These are phyloP conservation scores for Psammodynastes pulverulentus DNA, from an alignment of 2,113 vertebrate species.

Conservation along the genomic window DNA sequence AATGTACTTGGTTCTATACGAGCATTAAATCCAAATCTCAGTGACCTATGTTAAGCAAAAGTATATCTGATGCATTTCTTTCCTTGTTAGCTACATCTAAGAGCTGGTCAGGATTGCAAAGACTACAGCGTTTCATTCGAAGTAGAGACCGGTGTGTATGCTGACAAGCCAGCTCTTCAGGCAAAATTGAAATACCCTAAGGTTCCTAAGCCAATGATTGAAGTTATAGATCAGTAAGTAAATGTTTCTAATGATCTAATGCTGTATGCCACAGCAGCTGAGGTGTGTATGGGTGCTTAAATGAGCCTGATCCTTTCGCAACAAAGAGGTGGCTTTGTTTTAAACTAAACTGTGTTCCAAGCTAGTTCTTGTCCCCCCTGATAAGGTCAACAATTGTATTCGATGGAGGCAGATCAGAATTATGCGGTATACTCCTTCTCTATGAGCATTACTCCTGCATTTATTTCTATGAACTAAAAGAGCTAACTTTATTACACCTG, in stretches of 20 bases:
- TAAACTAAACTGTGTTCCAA: not conserved
- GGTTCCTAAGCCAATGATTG: slow-evolving; percentile 57
- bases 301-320: no score
- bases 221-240: slow-evolving; percentile 65
- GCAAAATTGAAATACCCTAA: slow-evolving; percentile 66
- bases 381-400: not conserved
- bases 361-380: not conserved
- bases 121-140: slow-evolving; percentile 61
- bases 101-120: slow-evolving; percentile 72
- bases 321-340: not conserved
- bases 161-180: slow-evolving; percentile 66
- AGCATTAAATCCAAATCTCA: not conserved
- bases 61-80: not conserved
- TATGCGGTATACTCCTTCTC: not conserved
- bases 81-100: slow-evolving; percentile 49
- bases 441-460: not conserved
- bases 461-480: not conserved
- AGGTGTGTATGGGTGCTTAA: not conserved
- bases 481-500: not conserved
- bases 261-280: not conserved
- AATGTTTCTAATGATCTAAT: not conserved
- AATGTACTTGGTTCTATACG: rapidly evolving
- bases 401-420: not conserved
- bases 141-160: slow-evolving; percentile 71
- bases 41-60: not conserved